Conservation (phyloP, 2,797 vertebrate species). For the Cossypha caffra region DNA sequence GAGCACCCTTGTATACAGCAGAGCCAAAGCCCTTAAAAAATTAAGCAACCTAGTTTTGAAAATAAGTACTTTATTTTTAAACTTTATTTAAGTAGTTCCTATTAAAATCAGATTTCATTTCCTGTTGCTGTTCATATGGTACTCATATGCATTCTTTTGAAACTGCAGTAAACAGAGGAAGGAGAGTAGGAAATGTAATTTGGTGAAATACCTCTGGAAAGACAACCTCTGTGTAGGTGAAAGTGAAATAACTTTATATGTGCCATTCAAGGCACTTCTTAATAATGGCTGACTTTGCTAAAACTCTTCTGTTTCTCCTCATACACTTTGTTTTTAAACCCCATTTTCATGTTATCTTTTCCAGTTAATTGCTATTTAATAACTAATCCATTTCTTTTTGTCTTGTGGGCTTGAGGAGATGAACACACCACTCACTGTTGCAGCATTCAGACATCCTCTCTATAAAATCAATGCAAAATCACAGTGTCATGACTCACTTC, state of each 20-base stretch:
- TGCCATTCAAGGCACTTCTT: neutral
- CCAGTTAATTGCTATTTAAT: neutral
- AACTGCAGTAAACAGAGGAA: neutral
- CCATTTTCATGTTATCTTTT: neutral
- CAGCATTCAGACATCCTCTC: neutral
- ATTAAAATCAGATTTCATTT: constrained; percentile 54
- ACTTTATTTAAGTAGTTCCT: constrained; percentile 42
- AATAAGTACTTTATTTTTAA: constrained; percentile 69
- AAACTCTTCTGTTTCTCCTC: neutral
- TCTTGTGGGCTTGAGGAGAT: neutral
- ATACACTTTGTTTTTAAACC: neutral
- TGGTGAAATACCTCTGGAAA: neutral
- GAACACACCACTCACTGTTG: accelerated
- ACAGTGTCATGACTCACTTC: neutral
- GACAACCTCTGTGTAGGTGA: neutral
- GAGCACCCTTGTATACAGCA: constrained; percentile 59
- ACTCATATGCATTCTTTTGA: neutral
- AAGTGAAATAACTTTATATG: neutral
- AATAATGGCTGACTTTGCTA: neutral
- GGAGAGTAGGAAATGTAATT: neutral
- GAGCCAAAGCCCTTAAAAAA: constrained; percentile 65
- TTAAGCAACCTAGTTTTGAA: constrained; percentile 61
- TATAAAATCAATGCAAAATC: neutral
- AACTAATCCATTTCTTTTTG: neutral
- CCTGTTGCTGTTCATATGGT: constrained; percentile 20